phyloP scores from a whole-genome alignment of 2,888 invertebrate genomes.

The Macrosoma leucophasiata region DNA sequence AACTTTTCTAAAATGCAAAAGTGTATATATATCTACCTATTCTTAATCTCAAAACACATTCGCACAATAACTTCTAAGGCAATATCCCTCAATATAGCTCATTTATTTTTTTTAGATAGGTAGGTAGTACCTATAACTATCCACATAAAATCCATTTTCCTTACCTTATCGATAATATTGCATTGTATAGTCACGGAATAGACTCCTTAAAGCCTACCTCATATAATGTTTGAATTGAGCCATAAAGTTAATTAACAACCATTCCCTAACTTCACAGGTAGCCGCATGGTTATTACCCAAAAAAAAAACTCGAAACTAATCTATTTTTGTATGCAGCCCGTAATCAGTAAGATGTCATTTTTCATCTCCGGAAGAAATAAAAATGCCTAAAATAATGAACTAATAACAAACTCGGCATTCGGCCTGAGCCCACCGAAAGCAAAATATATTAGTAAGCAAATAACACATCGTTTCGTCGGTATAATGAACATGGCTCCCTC shows the following conservation, averaged over 20 bases:
- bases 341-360: constrained; percentile 53
- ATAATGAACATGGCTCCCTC: constrained; percentile 75
- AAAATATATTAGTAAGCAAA: constrained; percentile 69
- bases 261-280: constrained; percentile 35
- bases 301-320: constrained; percentile 32
- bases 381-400: constrained; percentile 68
- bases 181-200: constrained; percentile 21
- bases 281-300: constrained; percentile 34
- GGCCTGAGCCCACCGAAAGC: constrained; percentile 46
- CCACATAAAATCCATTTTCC: neutral
- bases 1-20: too few species aligned
- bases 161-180: too few species aligned
- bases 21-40: too few species aligned
- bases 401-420: constrained; percentile 52
- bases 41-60: too few species aligned
- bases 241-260: constrained; percentile 37
- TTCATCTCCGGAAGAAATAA: constrained; percentile 65
- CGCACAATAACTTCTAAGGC: too few species aligned
- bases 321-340: constrained; percentile 36
- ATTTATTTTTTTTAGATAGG: neutral
- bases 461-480: constrained; percentile 70
- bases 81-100: neutral
- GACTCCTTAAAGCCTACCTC: constrained; percentile 18
- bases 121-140: neutral
- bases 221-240: constrained; percentile 35